phyloP scores from a whole-genome alignment of 2,888 invertebrate species.

The Eupithecia abbreviata region DNA sequence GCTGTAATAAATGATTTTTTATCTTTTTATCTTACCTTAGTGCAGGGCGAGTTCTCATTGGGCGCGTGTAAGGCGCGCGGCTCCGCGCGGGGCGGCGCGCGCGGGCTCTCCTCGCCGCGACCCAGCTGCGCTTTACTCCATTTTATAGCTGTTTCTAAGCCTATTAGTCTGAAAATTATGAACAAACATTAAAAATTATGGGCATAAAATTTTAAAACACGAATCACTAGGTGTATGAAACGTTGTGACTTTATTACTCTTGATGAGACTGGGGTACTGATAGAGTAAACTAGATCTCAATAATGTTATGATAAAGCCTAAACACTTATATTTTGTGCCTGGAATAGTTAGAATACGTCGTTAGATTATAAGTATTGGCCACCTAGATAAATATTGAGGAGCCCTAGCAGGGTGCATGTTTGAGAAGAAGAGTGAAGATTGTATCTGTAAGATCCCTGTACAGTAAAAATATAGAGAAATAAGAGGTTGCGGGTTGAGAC shows the following conservation, averaged over 20 bases:
- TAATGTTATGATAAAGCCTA: too few relatives aligned
- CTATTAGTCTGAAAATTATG: conserved; percentile 58
- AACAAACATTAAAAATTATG: background rate
- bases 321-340: too few relatives aligned
- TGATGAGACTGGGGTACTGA: background rate
- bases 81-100: conserved; percentile 45
- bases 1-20: too few relatives aligned
- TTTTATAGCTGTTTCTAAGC: conserved; percentile 59
- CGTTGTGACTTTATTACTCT: background rate
- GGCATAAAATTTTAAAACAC: background rate
- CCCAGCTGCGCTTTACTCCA: conserved; percentile 66
- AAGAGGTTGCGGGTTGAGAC: background rate
- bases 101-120: conserved; percentile 56
- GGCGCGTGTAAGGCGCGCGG: conserved; percentile 61
- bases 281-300: background rate
- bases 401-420: too few relatives aligned
- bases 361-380: too few relatives aligned
- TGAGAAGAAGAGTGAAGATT: too few relatives aligned
- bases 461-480: background rate
- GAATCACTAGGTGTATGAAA: background rate
- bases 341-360: too few relatives aligned
- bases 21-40: conserved; percentile 53
- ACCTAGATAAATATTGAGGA: too few relatives aligned
- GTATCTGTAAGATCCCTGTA: too few relatives aligned
- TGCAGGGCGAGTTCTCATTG: conserved; percentile 54